These are phyloP conservation scores for Drosophila santomea DNA, from an alignment of 1,140 invertebrate species.

Conservation along the genomic window DNA sequence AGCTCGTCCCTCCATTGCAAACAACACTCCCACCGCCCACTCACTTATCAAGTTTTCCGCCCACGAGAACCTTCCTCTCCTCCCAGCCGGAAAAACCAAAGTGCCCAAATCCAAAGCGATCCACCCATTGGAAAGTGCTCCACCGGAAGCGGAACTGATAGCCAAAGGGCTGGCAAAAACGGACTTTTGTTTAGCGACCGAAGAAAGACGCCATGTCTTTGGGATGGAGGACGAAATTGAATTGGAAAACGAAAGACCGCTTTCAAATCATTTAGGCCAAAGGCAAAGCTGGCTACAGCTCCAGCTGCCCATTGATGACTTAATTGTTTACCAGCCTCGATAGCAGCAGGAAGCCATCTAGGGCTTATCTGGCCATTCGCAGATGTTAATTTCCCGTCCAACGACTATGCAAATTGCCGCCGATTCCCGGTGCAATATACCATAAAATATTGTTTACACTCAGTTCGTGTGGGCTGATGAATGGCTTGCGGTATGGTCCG, in stretches of 20 bases:
- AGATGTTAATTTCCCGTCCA: constrained; percentile 41
- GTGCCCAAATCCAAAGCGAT: neutral
- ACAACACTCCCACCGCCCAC: constrained; percentile 17
- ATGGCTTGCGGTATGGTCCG: neutral
- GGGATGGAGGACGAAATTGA: neutral
- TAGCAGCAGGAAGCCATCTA: constrained; percentile 16
- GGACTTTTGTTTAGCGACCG: constrained; percentile 9
- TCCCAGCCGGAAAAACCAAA: constrained; percentile 4
- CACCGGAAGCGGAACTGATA: constrained; percentile 28
- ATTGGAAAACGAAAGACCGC: constrained; percentile 1
- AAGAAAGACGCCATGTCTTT: constrained; percentile 12
- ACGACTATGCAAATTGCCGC: constrained; percentile 44
- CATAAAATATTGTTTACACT: constrained; percentile 37
- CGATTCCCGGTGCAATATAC: constrained; percentile 14
- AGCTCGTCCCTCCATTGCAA: constrained; percentile 9
- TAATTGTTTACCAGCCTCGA: constrained; percentile 53
- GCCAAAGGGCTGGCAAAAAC: constrained; percentile 7
- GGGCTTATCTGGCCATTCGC: constrained; percentile 29
- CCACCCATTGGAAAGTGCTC: constrained; percentile 7
- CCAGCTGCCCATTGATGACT: constrained; percentile 39
- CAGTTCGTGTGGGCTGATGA: constrained; percentile 8
- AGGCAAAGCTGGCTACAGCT: constrained; percentile 5
- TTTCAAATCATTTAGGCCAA: constrained; percentile 22
- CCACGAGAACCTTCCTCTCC: constrained; percentile 8
- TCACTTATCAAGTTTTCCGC: constrained; percentile 7